Evolutionary conservation across 2,113 vertebrate species (phyloP), one percentile per base, ranked within the genome.

Genomic region (Geococcyx californianus): DNA sequence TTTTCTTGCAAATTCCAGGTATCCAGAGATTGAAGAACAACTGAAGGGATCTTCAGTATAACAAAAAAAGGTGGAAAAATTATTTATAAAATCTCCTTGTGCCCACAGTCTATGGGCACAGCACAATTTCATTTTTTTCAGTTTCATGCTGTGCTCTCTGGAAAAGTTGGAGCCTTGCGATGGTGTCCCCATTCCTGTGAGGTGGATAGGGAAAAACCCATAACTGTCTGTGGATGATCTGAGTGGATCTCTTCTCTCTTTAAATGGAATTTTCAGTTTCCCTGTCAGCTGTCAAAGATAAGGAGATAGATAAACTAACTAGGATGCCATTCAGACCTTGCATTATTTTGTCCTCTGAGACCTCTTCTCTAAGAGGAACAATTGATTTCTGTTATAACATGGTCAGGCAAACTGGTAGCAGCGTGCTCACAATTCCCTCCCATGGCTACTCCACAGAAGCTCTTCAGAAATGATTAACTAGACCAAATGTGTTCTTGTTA

Each of bases 371-470:
- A 84, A 94, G 92, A 94, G 33, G 52, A 84, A 68, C 77, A 89
- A 95, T 88, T 97, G 95, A 95, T 97, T 97, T 91, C 78, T 92
- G 36, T 76, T 89, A 54, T 83, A 80, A 76, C 14, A 28, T 23
- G 73, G 83, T 68, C 85, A 96, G 80, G 58, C 79, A 97, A 96
- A 86, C 44, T 0, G 9, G 75, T 69, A 94, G 63, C n/a, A 10
- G 74, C 93, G 82, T 95, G 81, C 82, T 97, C 89, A 95, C 52
- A 85, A 90, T 95, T 95, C 66, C 70, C 80, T 87, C 69, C 73
- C 66, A 69, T 97, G 90, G 79, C 86, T 97, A 80, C 81, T 75
- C 87, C 44, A 59, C n/a, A 77, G 90, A 75, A 97, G 70, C 81
- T 93, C 89, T 94, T 95, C 90, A 85, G 68, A 94, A 95, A 87